These are phyloP conservation scores for Monoplex corrugatus DNA, from an alignment of 2,888 invertebrate species.

Conservation along the genomic window DNA sequence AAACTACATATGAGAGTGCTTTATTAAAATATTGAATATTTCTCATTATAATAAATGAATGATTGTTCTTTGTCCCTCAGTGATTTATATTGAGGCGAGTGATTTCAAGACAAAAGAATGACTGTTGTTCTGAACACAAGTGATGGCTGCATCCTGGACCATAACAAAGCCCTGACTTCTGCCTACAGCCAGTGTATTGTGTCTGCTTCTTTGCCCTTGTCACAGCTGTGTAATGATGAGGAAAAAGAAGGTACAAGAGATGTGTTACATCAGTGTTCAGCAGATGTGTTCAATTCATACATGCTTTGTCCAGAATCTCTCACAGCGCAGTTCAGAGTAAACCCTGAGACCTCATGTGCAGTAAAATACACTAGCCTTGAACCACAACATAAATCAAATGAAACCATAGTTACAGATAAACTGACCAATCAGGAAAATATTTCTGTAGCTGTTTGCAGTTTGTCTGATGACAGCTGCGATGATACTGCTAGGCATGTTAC, in stretches of 20 bases:
- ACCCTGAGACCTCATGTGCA: neutral
- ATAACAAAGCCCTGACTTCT: neutral
- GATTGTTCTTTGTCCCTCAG: too few species aligned
- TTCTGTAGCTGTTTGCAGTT: neutral
- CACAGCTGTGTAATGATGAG: neutral
- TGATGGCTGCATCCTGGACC: conserved; percentile 14
- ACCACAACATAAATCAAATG: neutral
- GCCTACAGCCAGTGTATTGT: neutral
- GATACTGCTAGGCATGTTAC: neutral
- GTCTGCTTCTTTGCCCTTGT: neutral
- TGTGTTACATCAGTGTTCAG: neutral
- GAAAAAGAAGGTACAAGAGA: neutral
- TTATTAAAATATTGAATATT: too few species aligned
- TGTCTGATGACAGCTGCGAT: neutral
- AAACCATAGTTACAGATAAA: neutral
- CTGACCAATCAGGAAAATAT: neutral
- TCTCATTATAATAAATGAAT: too few species aligned
- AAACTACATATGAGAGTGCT: too few species aligned
- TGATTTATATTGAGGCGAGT: too few species aligned
- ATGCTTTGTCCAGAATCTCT: neutral
- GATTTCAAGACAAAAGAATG: too few species aligned
- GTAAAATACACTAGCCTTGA: neutral
- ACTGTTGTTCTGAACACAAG: neutral
- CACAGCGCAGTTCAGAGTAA: neutral
- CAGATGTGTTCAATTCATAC: too few species aligned